Evolutionary conservation across 2,113 vertebrate genomes (phyloP).

Genomic region (Montifringilla adamsi): DNA sequence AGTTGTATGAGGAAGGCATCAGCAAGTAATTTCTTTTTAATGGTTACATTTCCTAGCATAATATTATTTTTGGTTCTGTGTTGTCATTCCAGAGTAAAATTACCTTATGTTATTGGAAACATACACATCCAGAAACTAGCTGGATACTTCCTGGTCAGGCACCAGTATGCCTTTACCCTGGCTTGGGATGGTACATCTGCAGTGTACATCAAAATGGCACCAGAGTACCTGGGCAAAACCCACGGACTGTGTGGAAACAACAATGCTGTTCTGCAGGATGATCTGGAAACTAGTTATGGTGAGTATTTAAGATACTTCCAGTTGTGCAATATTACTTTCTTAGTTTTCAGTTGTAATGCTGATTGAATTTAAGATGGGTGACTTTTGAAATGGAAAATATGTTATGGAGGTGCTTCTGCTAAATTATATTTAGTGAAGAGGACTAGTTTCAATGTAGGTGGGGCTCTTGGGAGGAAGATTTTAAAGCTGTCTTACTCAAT

Average conservation of each 20-base stretch:
- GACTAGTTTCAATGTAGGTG: background rate
- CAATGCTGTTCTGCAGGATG: conserved; percentile 89
- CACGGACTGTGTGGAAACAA: conserved; percentile 94
- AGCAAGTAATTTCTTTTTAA: background rate
- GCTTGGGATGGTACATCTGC: conserved; percentile 91
- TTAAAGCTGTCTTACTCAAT: background rate
- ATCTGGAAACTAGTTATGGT: conserved; percentile 92
- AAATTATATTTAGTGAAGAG: background rate
- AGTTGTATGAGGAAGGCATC: background rate
- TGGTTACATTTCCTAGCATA: background rate
- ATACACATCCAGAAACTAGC: conserved; percentile 85
- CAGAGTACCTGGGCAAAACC: conserved; percentile 86
- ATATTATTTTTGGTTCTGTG: background rate
- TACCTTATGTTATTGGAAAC: conserved; percentile 81
- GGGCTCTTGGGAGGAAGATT: background rate
- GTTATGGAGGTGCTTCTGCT: background rate
- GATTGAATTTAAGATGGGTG: background rate
- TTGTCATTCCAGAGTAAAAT: conserved; percentile 73
- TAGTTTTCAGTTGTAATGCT: background rate
- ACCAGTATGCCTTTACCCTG: conserved; percentile 85
- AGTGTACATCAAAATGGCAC: conserved; percentile 91
- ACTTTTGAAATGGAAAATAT: background rate
- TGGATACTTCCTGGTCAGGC: conserved; percentile 84
- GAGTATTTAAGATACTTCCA: background rate
- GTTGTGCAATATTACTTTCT: background rate